Base-by-base conservation (phyloP, 2,888 invertebrate genomes). In the Drosophila peninsularis region DNA sequence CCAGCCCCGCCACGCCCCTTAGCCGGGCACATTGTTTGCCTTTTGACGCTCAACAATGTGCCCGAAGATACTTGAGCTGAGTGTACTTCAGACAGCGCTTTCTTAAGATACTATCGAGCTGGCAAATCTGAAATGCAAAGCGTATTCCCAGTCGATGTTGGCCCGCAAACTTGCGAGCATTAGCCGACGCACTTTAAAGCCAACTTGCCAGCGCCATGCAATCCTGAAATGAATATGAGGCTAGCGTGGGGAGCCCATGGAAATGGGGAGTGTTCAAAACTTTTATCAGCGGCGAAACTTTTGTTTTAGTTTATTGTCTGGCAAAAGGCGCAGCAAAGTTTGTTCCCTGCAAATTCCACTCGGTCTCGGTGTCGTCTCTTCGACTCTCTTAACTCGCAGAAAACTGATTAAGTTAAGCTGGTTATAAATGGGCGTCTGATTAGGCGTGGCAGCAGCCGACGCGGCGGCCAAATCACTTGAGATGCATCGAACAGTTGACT, bases 261-360 rank as follows among this genome's bases (percentile, higher is more conserved):
- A 14, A 10, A n/a, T 13, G 24, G 52, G 19, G 36, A 14, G 19
- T 21, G 27, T 10, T 42, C 3, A 64, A 76, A 83, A 81, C 65
- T 84, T 83, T 83, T 84, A 80, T 79, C 84, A 86, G 63, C 68
- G 64, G 52, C 58, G 24, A 79, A 83, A 84, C 82, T 83, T 83
- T 84, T 87, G 75, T 87, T 74, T 87, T 80, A 82, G 80, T 86
- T 83, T 87, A 84, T 84, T 87, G 83, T 82, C 87, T 74, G 73
- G 73, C 75, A 70, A 75, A 68, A 73, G 75, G 72, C 65, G 71
- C 49, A 62, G 60, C 54, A 71, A 82, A 82, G 64, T 71, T 75
- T 71, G 60, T 52, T 24, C 34, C 1, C 45, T 5, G 19, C 24
- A 50, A 34, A 37, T 11, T 36, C 37, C 13, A 6, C 27, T 52